Evolutionary conservation across 2,113 vertebrate genomes (phyloP).

Genomic region (Nymphicus hollandicus): DNA sequence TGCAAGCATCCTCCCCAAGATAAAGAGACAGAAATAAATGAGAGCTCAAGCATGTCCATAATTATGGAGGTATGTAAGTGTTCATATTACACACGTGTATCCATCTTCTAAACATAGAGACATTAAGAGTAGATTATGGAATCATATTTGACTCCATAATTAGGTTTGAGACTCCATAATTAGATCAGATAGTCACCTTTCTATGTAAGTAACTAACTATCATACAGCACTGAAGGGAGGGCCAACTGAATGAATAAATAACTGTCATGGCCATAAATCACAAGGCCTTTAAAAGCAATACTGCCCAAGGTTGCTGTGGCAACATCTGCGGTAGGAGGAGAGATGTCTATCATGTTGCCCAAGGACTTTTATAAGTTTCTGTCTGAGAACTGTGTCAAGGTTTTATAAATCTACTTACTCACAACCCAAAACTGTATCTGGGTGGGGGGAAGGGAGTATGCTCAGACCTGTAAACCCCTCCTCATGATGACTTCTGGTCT

Average conservation of each 20-base stretch:
- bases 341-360: neutral
- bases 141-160: conserved; percentile 39
- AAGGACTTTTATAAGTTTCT: neutral
- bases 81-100: neutral
- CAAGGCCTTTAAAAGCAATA: conserved; percentile 5
- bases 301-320: conserved; percentile 1
- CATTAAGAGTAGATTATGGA: conserved; percentile 26
- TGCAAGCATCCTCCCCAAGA: neutral
- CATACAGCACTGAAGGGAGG: neutral
- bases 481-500: neutral
- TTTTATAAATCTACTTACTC: neutral
- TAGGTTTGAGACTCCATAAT: conserved; percentile 36
- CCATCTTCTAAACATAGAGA: neutral
- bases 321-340: neutral
- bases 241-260: conserved; percentile 29
- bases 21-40: neutral
- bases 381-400: neutral
- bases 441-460: neutral
- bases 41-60: neutral
- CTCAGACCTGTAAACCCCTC: neutral
- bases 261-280: conserved; percentile 10
- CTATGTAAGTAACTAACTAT: conserved; percentile 10
- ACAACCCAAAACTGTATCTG: neutral
- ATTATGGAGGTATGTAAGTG: neutral
- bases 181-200: conserved; percentile 39